Base-by-base conservation (phyloP, 1,140 invertebrate species). In the Anoplophora glabripennis region DNA sequence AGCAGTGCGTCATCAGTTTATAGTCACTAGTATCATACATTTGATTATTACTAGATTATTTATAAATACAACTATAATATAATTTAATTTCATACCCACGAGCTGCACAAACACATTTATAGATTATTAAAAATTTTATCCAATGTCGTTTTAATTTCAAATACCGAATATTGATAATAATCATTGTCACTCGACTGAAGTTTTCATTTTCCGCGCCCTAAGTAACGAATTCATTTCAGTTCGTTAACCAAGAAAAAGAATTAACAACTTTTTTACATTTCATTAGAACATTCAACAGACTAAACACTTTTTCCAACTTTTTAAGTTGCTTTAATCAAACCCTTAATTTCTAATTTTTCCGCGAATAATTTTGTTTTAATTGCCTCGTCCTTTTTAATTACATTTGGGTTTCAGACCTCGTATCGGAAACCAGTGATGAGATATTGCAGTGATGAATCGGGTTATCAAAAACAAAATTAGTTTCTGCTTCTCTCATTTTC, bases 261-360 rank as follows among this genome's bases (percentile, higher is more conserved):
- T 52, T 38, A 38, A 45, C 42, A 49, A 52, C 35, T 38, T 52
- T 49, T 52, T 52, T 52, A 52, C 49, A 52, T 52, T 52, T 18
- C 49, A 52, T 52, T 52, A 52, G 49, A 35, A 52, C 37, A 40
- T 52, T 52, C 49, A 52, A 52, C 49, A 52, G 49, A 52, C 49
- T 52, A 52, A 52, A 52, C 40, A 52, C 49, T 52, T 48, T 21
- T n/a, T 1, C 35, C 40, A 40, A 12, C 49, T 52, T n/a, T 52
- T 38, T 10, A 41, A 40, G 40, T 52, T 38, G 40, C 49, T 12
- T 37, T 37, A 35, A 52, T 52, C 49, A 35, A 18, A 28, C 21
- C 17, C 35, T 17, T 40, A 52, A 52, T 41, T 7, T 40, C 28
- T 52, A 10, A 52, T 52, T 52, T 52, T 52, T 15, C 14, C 40